Evolutionary conservation across 2,888 invertebrate species (phyloP), one percentile per base, ranked within the genome.

Genomic region (Actias luna): DNA sequence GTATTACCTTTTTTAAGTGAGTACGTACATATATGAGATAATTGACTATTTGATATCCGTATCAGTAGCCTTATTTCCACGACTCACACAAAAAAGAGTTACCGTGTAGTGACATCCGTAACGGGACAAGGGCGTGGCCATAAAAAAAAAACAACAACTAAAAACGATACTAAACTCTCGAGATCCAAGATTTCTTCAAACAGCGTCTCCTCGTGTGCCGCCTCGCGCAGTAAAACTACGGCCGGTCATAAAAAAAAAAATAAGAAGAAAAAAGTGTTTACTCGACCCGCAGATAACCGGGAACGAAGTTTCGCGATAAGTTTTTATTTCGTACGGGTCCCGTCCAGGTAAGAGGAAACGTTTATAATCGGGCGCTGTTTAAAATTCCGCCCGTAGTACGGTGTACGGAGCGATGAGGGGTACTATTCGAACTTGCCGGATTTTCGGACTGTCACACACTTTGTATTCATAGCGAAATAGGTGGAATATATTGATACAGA

Each of bases 191-290:
- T 52, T 52, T 52, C 52, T 52, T 52, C 52, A 52, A 52, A 52
- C 52, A 52, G 29, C 14, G 29, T 16, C 52, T 52, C 16, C 52
- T n/a, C n/a, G n/a, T 52, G 52, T 52, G 16, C 14, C 52, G 27
- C 5, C 52, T n/a, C 29, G 52, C 76, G 80, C 75, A 81, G 82
- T 87, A 89, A 87, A 88, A 83, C 80, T 76, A 77, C 79, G 81
- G 84, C 83, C 74, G 86, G 83, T 81, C 87, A 84, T 89, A 89
- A 90, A 89, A 88, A 87, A 90, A 91, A n/a, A n/a, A n/a, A n/a
- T n/a, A n/a, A n/a, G n/a, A n/a, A n/a, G n/a, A n/a, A n/a, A n/a
- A 90, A 89, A 90, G 85, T 90, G 89, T 92, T 90, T 91, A 86
- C 89, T 88, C 82, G 82, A 82, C 80, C 82, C 79, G 75, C 76